Conservation (phyloP, 2,797 vertebrate genomes). For the Balearica regulorum region DNA sequence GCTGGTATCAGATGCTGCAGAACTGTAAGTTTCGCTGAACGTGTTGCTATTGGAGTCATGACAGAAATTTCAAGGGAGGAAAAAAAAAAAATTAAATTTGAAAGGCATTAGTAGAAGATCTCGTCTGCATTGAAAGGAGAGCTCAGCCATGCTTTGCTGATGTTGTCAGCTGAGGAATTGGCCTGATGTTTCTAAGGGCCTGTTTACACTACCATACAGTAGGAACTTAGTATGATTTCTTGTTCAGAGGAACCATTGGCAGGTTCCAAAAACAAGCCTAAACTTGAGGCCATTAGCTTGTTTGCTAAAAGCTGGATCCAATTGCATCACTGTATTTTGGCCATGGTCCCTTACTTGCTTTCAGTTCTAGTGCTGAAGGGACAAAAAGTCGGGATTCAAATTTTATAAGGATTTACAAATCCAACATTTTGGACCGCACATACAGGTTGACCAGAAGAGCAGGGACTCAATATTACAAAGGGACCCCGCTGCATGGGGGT, state of each 20-base stretch:
- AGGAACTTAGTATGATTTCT: background rate
- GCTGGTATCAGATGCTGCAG: slow-evolving; percentile 57
- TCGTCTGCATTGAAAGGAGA: background rate
- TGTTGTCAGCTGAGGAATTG: background rate
- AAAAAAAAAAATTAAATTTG: background rate
- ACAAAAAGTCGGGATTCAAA: background rate
- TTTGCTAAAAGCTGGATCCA: background rate
- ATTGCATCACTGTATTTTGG: background rate
- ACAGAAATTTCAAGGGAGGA: slow-evolving; percentile 35
- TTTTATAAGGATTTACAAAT: background rate
- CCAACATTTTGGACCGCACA: background rate
- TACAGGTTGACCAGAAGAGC: background rate
- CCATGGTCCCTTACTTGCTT: background rate
- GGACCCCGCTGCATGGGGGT: background rate
- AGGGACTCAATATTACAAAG: background rate
- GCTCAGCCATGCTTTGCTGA: background rate
- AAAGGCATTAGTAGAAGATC: background rate
- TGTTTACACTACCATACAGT: background rate
- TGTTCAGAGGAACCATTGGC: background rate
- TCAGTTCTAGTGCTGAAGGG: background rate
- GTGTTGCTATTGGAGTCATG: slow-evolving; percentile 38
- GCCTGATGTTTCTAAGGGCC: background rate
- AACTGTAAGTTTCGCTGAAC: slow-evolving; percentile 17
- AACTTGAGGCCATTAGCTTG: background rate
- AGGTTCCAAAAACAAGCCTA: slow-evolving; percentile 25